Percentiles rank a stretch among this genome's conserved stretches.
Evolutionary conservation across 2,113 vertebrate species (phyloP).

Genomic region (Sialia sialis): DNA sequence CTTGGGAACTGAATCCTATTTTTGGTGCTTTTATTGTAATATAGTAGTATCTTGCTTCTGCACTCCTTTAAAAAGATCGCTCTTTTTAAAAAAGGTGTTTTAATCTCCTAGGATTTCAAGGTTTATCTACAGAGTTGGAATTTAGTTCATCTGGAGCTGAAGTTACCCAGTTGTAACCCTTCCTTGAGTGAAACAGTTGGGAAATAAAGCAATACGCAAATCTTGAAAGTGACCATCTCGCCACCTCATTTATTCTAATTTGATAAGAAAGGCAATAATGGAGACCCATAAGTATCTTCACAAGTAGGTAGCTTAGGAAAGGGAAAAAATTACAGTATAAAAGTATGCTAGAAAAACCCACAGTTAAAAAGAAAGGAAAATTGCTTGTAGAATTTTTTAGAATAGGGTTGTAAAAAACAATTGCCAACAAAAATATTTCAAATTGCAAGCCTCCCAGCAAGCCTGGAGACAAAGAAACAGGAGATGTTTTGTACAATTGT

Average conservation of each 20-base stretch:
- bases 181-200: neutral
- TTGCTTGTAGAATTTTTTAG: neutral
- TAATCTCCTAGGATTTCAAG: neutral
- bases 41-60: neutral
- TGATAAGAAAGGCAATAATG: neutral
- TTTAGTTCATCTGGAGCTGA: neutral
- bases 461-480: neutral
- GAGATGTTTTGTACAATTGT: neutral
- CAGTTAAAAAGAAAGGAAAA: neutral
- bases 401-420: neutral
- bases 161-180: neutral
- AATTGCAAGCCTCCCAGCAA: neutral
- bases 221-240: neutral
- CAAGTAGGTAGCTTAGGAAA: neutral
- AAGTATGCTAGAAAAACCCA: neutral
- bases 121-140: neutral
- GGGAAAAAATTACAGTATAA: neutral
- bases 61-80: neutral
- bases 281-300: neutral
- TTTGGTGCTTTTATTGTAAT: neutral
- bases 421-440: neutral
- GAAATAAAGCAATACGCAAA: neutral
- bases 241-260: neutral
- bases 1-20: neutral
- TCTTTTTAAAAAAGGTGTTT: neutral